Percentiles rank a stretch among this genome's conserved stretches.
phyloP scores from a whole-genome alignment of 2,888 invertebrate species.

The Pimpla rufipes region DNA sequence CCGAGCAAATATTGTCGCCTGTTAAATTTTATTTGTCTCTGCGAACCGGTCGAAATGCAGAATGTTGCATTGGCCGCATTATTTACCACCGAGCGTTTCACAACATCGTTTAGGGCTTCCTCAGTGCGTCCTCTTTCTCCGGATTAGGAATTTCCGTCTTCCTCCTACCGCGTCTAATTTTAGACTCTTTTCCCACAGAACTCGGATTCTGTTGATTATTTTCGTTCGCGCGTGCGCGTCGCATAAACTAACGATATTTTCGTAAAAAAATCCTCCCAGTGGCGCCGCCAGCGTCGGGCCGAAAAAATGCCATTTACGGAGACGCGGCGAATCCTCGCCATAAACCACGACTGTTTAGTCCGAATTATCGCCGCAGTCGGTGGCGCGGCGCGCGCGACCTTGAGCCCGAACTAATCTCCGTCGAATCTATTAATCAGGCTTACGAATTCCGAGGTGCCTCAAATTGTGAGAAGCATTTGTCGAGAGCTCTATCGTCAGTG shows the following conservation, averaged over 20 bases:
- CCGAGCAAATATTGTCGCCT: background rate
- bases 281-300: background rate
- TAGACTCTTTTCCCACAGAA: background rate
- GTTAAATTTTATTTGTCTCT: background rate
- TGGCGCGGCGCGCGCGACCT: background rate
- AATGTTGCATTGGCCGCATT: background rate
- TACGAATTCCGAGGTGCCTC: background rate
- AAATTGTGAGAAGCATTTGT: background rate
- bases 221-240: background rate
- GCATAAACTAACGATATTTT: background rate
- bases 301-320: background rate
- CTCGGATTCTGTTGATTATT: background rate
- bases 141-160: background rate
- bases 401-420: background rate
- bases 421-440: background rate
- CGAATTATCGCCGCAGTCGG: constrained; percentile 1
- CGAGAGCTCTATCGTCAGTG: background rate
- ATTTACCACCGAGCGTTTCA: background rate
- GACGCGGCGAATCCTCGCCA: background rate
- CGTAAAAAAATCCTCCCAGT: background rate
- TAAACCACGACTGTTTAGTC: background rate
- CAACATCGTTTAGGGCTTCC: no score
- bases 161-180: background rate
- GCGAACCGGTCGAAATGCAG: background rate
- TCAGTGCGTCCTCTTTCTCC: background rate